Evolutionary conservation across 2,888 invertebrate genomes (phyloP), one percentile per base, ranked within the genome.

Genomic region (Cephus spinipes): DNA sequence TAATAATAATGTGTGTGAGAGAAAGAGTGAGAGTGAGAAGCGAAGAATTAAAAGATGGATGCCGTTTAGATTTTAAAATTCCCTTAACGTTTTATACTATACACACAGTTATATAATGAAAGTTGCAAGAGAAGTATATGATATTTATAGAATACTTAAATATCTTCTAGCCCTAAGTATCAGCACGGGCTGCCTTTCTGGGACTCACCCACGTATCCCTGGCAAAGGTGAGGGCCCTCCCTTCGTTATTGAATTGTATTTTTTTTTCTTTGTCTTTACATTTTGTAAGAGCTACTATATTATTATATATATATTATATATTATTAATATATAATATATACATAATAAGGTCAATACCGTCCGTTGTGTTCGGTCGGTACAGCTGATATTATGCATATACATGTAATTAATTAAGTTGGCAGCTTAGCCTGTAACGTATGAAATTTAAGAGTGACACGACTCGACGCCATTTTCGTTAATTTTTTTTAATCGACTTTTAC

Each of bases 21-120:
- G 77, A 75, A 0, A 15, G 40, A 40, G 15, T 6, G 40, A 1
- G 40, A 40, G 40, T 1, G 40, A 40, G 4, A 40, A 40, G 40
- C 15, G 40, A 40, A 40, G 40, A 40, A 40, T 40, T 40, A 40
- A 40, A 40, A 40, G 40, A 40, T 40, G 40, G 40, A 40, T 15
- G 83, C 79, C 84, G 85, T 84, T 89, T 90, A 88, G 87, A 84
- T 82, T 86, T 83, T 87, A 87, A 86, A 86, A 85, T 80, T 85
- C 88, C 84, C 84, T 83, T 85, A 86, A 85, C 83, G 85, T 88
- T 90, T 90, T 88, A 85, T 86, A 86, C 82, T 85, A 83, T 84
- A 83, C 81, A 85, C 81, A 85, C 78, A 86, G 73, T 77, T 80
- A 83, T 86, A 85, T 85, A 84, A 87, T 80, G 85, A 81, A 80